Evolutionary conservation across 2,888 invertebrate species (phyloP), one percentile per base, ranked within the genome.

Genomic region (Drosophila ezoana): DNA sequence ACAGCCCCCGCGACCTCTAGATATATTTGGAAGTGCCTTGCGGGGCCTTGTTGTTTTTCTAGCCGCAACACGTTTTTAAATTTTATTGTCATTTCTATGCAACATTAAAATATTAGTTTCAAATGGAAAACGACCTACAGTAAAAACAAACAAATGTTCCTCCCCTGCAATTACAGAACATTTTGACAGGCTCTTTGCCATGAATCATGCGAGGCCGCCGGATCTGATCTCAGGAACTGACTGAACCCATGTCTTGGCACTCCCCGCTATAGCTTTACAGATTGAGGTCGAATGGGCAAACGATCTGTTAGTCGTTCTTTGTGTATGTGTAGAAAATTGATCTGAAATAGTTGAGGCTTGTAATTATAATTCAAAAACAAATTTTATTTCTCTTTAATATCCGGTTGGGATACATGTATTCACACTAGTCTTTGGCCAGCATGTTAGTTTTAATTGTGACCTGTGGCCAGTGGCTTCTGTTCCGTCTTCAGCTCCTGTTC

Each of bases 81-180:
- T 61, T 72, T 65, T 71, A 68, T 65, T 78, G 75, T 68, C 75
- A 49, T 61, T 44, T 53, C 59, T 35, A 60, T 62, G 79, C 79
- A 65, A 79, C 81, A 81, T 78, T 74, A 68, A 72, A 81, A 78
- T 81, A 81, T 79, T 81, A 75, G 79, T 79, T 79, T 78, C 71
- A 61, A 64, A 54, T 59, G 74, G 57, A 32, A 70, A 63, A 23
- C 54, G 54, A 51, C 28, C 32, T 23, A 35, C 18, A 32, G 66
- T 73, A 73, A 80, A 77, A 78, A 77, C 67, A 77, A 79, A 79
- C 75, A 78, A 79, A 81, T 66, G 72, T 61, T 54, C 41, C 60
- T 33, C 32, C 10, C 23, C 72, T 35, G 52, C 81, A 79, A 75
- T 79, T 78, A 74, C 67, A 49, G 35, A 49, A 18, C 57, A 72